Percentiles rank a stretch among this genome's conserved stretches.
These are phyloP conservation scores for Thamnophis elegans DNA, from an alignment of 2,797 vertebrate species.

Conservation along the genomic window DNA sequence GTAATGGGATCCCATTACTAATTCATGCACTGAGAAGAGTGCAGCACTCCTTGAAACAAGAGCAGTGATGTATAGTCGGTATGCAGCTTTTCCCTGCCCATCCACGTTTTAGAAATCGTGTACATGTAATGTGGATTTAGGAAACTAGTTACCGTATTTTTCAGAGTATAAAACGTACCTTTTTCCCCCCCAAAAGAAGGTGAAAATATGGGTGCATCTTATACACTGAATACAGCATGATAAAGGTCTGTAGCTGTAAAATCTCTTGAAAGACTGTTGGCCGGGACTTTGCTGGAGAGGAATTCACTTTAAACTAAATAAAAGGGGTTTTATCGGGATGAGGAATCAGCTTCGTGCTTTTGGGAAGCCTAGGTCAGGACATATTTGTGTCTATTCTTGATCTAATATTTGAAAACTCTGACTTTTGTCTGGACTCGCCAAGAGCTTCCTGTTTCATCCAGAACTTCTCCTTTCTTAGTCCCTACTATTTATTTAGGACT, in stretches of 20 bases:
- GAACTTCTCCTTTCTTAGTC: neutral
- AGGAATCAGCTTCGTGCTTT: too few species aligned
- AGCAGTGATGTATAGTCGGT: neutral
- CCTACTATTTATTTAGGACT: neutral
- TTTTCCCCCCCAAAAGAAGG: too few species aligned
- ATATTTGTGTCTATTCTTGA: neutral
- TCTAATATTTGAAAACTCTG: neutral
- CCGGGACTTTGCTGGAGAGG: too few species aligned
- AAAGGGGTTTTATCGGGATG: too few species aligned
- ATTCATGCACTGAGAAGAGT: neutral
- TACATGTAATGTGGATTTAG: neutral
- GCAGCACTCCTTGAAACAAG: slow-evolving; percentile 12
- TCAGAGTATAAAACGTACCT: too few species aligned
- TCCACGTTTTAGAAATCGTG: neutral
- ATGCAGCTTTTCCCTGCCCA: neutral
- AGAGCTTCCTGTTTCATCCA: neutral
- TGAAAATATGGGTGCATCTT: too few species aligned
- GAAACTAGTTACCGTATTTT: neutral
- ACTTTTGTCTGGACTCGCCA: neutral
- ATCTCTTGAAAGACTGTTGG: too few species aligned
- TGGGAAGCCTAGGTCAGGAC: too few species aligned
- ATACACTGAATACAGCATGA: too few species aligned
- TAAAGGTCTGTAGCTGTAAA: too few species aligned
- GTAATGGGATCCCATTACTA: neutral
- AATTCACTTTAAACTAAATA: too few species aligned